Evolutionary conservation across 2,113 vertebrate species (phyloP), one percentile per base, ranked within the genome.

Genomic region (Myrmecophaga tridactyla): DNA sequence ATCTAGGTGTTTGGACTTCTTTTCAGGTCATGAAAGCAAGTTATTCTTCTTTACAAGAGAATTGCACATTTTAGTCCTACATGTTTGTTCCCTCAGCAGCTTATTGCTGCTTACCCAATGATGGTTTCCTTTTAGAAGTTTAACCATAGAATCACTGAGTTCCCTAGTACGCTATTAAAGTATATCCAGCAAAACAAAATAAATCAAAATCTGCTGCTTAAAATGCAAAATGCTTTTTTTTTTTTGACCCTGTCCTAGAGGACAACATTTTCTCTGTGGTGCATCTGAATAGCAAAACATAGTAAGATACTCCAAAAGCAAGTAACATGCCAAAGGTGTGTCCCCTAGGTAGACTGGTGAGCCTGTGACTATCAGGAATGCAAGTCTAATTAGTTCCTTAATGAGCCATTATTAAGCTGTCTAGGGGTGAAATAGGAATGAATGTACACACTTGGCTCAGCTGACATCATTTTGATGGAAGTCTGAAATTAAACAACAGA

Each of bases 401-500:
- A 85, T 92, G 72, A 94, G 12, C 46, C 70, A 77, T 77, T 94
- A 88, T 77, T 72, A 90, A 92, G 81, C 80, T 80, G 51, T 86
- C 77, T 76, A 43, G 18, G 18, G 36, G 58, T 85, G 25, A 70
- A 34, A 18, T n/a, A 82, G 63, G 65, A 90, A 87, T 73, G 60
- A 90, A 87, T 73, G 60, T 18, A 77, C 14, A 63, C 81, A 77
- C 51, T 82, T 90, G 86, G 73, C 90, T 95, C 92, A 82, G 51
- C 73, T 86, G 72, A 93, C 46, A 82, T 90, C 17, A 84, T 88
- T 95, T 95, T 86, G 39, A 75, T 91, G 69, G 67, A 23, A 62
- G 41, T 91, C 56, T 91, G 78, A 96, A 95, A 88, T 41, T 65
- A 95, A 92, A 94, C 60, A 88, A 91, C 29, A 75, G 48, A 88